Percentiles rank a stretch among this genome's conserved stretches.
phyloP scores from a whole-genome alignment of 2,113 vertebrate species.

The Ictalurus furcatus region DNA sequence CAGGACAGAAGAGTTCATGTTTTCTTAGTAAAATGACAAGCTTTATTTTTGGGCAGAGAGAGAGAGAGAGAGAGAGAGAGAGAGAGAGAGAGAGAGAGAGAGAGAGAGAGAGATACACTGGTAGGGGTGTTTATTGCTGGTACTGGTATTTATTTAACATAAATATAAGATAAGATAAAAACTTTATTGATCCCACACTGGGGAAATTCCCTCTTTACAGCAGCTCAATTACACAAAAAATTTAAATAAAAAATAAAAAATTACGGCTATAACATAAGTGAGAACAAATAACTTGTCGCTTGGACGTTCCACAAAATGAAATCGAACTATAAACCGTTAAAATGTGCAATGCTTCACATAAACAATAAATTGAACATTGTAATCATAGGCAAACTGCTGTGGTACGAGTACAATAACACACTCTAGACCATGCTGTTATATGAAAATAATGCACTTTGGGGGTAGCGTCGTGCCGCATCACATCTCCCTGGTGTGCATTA shows the following conservation, averaged over 20 bases:
- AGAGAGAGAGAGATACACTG: neutral
- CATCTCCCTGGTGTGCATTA: neutral
- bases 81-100: neutral
- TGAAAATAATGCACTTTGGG: neutral
- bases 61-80: neutral
- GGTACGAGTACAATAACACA: neutral
- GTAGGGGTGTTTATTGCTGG: too few species aligned
- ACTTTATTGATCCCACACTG: too few species aligned
- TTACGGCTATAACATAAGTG: too few species aligned
- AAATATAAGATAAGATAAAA: too few species aligned
- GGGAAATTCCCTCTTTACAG: too few species aligned
- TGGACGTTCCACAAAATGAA: too few species aligned
- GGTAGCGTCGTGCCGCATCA: neutral
- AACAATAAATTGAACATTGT: neutral
- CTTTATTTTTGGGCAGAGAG: neutral
- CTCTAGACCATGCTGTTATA: neutral
- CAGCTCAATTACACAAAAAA: too few species aligned
- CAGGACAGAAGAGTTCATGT: neutral
- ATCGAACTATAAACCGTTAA: neutral
- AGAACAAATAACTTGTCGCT: too few species aligned
- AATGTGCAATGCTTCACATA: neutral
- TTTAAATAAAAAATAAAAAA: too few species aligned
- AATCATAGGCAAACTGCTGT: neutral
- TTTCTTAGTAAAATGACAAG: neutral
- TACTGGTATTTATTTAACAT: too few species aligned